Conservation (phyloP, 2,797 vertebrate genomes). For the Sebastes iracundus region DNA sequence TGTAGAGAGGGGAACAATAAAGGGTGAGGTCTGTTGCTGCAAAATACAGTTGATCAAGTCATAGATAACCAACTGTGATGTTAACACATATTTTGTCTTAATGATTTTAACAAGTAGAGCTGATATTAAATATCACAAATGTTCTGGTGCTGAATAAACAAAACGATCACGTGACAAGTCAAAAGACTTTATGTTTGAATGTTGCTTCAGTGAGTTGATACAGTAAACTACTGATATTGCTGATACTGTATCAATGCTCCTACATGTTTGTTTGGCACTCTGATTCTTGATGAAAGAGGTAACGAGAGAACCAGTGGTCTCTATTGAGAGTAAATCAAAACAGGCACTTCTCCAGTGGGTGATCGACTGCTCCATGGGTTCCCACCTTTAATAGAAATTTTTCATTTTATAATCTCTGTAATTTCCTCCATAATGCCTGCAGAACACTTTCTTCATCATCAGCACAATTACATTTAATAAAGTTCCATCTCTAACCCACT, state of each 20-base stretch:
- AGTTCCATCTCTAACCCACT: constrained; percentile 55
- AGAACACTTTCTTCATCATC: constrained; percentile 53
- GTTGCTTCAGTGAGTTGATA: not conserved
- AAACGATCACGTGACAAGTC: not conserved
- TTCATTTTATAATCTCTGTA: constrained; percentile 28
- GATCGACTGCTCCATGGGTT: constrained; percentile 28
- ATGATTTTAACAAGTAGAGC: not conserved
- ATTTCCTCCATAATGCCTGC: constrained; percentile 37
- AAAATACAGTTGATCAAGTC: not conserved
- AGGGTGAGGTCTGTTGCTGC: not conserved
- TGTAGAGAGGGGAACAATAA: not conserved
- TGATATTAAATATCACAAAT: not conserved
- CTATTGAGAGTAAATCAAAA: constrained; percentile 28
- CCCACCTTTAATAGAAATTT: constrained; percentile 45
- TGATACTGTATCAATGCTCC: not conserved
- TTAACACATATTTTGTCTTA: not conserved
- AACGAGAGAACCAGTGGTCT: not conserved
- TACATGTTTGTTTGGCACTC: not conserved
- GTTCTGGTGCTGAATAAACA: not conserved
- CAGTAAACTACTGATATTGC: not conserved
- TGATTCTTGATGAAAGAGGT: not conserved
- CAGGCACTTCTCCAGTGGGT: constrained; percentile 17
- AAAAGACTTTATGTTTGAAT: not conserved
- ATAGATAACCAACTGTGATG: not conserved
- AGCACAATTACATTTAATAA: constrained; percentile 69